phyloP scores from a whole-genome alignment of 2,797 vertebrate genomes.

The Chrosomus eos region DNA sequence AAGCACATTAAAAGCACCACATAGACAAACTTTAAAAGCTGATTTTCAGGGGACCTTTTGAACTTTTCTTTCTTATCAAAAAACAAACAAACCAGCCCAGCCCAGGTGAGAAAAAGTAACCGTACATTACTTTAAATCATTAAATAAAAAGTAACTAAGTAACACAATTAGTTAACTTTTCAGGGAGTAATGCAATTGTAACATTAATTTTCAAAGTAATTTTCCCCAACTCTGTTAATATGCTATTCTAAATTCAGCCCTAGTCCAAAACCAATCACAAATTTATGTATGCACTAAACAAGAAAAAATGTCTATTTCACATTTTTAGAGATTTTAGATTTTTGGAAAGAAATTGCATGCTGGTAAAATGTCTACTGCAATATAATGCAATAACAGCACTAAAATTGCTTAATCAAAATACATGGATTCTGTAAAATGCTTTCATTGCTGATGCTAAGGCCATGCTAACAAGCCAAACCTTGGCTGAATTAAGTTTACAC shows the following conservation, averaged over 20 bases:
- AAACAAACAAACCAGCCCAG: too few species aligned
- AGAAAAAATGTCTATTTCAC: not conserved
- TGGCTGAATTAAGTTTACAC: not conserved
- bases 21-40: too few species aligned
- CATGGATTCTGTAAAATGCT: not conserved
- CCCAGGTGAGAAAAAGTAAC: too few species aligned
- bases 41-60: too few species aligned
- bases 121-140: too few species aligned
- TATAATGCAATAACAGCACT: not conserved
- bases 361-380: not conserved
- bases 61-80: too few species aligned
- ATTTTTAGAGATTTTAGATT: not conserved
- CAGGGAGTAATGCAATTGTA: not conserved
- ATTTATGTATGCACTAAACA: not conserved
- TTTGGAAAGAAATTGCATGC: not conserved
- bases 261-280: not conserved
- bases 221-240: not conserved
- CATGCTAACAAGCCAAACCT: not conserved
- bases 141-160: too few species aligned
- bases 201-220: not conserved
- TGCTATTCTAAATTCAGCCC: not conserved
- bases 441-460: not conserved
- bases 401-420: not conserved
- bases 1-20: too few species aligned
- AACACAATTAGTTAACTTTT: not conserved